Evolutionary conservation across 1,140 invertebrate genomes (phyloP).

Genomic region (Plodia interpunctella): DNA sequence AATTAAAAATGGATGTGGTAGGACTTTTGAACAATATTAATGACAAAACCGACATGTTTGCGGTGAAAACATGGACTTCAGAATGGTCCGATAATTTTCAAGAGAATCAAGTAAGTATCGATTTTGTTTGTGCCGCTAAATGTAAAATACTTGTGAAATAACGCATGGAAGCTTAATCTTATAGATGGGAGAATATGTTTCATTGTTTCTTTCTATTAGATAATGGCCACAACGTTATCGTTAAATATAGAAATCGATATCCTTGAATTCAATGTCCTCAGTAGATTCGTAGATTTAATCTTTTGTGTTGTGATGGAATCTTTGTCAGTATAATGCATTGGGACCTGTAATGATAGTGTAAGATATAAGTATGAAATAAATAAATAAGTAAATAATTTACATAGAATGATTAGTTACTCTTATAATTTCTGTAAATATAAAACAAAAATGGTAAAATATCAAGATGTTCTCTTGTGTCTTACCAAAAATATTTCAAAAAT

Average conservation of each 20-base stretch:
- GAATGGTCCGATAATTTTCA: conserved; percentile 69
- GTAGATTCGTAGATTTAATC: neutral
- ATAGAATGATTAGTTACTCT: no score
- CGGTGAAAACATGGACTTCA: conserved; percentile 66
- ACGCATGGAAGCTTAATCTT: neutral
- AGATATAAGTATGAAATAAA: no score
- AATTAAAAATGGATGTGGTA: conserved; percentile 64
- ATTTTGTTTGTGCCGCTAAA: conserved; percentile 32
- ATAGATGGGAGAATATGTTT: neutral
- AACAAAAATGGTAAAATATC: no score
- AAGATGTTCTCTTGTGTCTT: no score
- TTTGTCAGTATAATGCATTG: no score
- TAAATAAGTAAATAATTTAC: no score
- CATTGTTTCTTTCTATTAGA: conserved; percentile 2
- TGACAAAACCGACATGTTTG: conserved; percentile 66
- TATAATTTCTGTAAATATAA: no score
- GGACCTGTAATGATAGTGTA: no score
- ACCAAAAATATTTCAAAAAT: no score
- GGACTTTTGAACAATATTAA: conserved; percentile 65
- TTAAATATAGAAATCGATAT: conserved; percentile 39
- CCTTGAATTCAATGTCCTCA: conserved; percentile 41
- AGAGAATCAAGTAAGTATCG: conserved; percentile 69
- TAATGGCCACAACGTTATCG: conserved; percentile 15
- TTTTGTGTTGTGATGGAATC: neutral
- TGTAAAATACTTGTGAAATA: neutral